phyloP scores from a whole-genome alignment of 2,113 vertebrate species.

The Notiomystis cincta region DNA sequence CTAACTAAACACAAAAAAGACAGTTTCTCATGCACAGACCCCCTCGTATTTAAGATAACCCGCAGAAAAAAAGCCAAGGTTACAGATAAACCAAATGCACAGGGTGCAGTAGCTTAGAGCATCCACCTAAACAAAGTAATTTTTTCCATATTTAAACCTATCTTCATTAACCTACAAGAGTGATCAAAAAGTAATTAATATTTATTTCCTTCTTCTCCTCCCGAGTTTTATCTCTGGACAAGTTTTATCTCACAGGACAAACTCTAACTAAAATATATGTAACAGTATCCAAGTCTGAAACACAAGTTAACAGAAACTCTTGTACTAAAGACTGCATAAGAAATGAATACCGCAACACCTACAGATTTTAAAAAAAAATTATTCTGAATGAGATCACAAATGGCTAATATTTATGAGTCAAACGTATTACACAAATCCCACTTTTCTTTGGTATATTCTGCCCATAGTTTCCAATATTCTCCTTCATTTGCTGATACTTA shows the following conservation, averaged over 20 bases:
- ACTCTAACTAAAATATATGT: not conserved
- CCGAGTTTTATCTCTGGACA: not conserved
- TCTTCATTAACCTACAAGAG: not conserved
- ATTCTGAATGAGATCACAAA: not conserved
- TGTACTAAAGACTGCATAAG: not conserved
- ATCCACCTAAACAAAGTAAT: not conserved
- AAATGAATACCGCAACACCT: not conserved
- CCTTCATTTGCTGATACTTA: not conserved
- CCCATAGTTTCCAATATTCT: not conserved
- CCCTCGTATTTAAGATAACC: not conserved
- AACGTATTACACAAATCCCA: not conserved
- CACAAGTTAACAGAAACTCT: not conserved
- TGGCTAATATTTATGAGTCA: not conserved
- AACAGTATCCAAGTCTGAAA: not conserved
- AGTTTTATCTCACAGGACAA: too few relatives aligned
- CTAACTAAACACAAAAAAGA: not conserved
- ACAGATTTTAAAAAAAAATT: not conserved
- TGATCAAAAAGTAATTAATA: not conserved
- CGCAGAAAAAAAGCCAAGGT: not conserved
- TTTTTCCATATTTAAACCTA: not conserved
- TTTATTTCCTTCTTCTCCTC: not conserved
- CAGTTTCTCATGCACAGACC: not conserved
- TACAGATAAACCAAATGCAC: not conserved
- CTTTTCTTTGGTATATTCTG: not conserved
- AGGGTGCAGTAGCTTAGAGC: not conserved